Percentiles rank a stretch among this genome's conserved stretches.
These are phyloP conservation scores for Paralichthys olivaceus DNA, from an alignment of 2,113 vertebrate species.

Conservation along the genomic window DNA sequence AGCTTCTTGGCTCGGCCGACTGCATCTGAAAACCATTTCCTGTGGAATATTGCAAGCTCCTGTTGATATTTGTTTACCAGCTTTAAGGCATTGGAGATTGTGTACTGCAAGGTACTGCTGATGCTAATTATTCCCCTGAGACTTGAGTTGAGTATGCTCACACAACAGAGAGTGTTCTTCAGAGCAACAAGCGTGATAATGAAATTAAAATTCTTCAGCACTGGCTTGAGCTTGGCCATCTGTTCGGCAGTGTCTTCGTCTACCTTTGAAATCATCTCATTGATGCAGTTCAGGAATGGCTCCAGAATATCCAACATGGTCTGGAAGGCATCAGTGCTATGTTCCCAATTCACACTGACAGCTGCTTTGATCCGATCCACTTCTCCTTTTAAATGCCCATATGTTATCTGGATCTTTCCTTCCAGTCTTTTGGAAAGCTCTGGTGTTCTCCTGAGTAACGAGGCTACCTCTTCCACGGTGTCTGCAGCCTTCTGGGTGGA, in stretches of 20 bases:
- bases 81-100: conserved; percentile 87
- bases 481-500: conserved; percentile 81
- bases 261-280: conserved; percentile 80
- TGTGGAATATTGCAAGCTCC: conserved; percentile 83
- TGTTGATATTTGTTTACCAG: conserved; percentile 85
- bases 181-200: conserved; percentile 85
- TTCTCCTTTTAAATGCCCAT: conserved; percentile 83
- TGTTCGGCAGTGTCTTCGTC: conserved; percentile 78
- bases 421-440: conserved; percentile 78
- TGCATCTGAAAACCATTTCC: conserved; percentile 85
- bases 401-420: conserved; percentile 77
- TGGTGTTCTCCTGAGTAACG: conserved; percentile 74
- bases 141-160: conserved; percentile 86
- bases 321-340: conserved; percentile 82
- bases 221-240: conserved; percentile 80
- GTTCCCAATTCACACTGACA: conserved; percentile 79
- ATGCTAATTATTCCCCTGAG: conserved; percentile 87
- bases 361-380: conserved; percentile 79
- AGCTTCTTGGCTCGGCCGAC: conserved; percentile 83
- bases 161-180: conserved; percentile 86
- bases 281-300: conserved; percentile 82
- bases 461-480: conserved; percentile 82
- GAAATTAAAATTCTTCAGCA: conserved; percentile 84
- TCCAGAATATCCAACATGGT: conserved; percentile 85
- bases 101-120: conserved; percentile 86